A percentile compares a stretch with the other conserved stretches of the same genome.
phyloP scores from a whole-genome alignment of 2,888 invertebrate species.

The Erebia ligea region DNA sequence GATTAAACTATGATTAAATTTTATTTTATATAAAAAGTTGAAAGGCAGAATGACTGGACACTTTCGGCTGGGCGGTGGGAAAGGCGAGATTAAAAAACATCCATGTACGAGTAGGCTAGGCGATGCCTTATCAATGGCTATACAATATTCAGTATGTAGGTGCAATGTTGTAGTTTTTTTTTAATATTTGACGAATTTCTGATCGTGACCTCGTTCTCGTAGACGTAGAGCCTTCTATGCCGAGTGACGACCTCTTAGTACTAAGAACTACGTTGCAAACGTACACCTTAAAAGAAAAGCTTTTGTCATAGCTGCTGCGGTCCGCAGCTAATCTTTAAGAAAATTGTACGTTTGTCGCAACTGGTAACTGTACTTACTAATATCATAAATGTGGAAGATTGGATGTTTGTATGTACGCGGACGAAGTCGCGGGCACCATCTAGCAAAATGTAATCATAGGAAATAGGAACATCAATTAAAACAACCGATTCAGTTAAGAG shows the following conservation, averaged over 20 bases:
- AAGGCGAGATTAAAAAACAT: conserved; percentile 50
- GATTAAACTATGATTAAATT: conserved; percentile 79
- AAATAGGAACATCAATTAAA: conserved; percentile 1
- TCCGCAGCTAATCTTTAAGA: too few species aligned
- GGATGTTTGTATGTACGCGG: neutral
- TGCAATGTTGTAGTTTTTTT: conserved; percentile 43
- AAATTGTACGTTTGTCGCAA: too few species aligned
- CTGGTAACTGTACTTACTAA: neutral
- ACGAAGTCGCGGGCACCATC: too few species aligned
- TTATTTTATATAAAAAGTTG: conserved; percentile 57
- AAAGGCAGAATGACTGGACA: conserved; percentile 62
- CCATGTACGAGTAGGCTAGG: conserved; percentile 53
- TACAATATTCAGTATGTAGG: conserved; percentile 36
- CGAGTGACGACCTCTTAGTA: too few species aligned
- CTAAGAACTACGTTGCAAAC: too few species aligned
- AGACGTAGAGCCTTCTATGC: neutral
- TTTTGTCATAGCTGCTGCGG: too few species aligned
- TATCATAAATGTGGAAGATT: neutral
- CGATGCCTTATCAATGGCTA: conserved; percentile 52
- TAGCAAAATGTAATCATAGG: too few species aligned
- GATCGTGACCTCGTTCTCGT: neutral
- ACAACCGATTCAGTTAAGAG: conserved; percentile 15
- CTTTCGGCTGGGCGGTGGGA: conserved; percentile 64
- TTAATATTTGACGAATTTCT: conserved; percentile 33
- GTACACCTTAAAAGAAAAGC: too few species aligned